phyloP scores from a whole-genome alignment of 2,113 vertebrate genomes.

The Saguinus midas region DNA sequence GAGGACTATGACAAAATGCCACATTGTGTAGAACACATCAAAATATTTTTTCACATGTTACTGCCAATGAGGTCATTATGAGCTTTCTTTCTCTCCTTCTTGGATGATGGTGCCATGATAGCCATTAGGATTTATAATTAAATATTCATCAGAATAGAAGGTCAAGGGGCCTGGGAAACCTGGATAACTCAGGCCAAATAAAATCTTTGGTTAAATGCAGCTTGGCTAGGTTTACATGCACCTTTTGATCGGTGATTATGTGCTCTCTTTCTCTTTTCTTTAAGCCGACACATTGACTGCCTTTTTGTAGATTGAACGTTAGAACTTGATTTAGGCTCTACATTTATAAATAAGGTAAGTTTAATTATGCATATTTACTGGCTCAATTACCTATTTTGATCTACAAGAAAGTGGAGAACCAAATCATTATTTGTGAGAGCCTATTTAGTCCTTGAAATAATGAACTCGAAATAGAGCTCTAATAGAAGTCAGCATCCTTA shows the following conservation, averaged over 20 bases:
- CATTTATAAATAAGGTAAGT: background rate
- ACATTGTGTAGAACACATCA: background rate
- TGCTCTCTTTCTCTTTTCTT: background rate
- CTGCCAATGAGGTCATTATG: background rate
- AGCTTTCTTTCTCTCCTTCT: background rate
- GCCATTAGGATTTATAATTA: background rate
- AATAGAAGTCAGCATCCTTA: background rate
- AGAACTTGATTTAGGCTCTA: background rate
- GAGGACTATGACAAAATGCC: background rate
- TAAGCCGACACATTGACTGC: background rate
- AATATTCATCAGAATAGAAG: background rate
- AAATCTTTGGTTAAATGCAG: background rate
- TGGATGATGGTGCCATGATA: background rate
- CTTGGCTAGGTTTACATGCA: background rate
- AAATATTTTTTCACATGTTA: slow-evolving; percentile 29
- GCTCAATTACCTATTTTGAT: background rate
- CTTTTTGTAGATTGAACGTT: background rate
- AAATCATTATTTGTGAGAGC: background rate
- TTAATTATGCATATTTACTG: slow-evolving; percentile 6
- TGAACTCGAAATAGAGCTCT: background rate
- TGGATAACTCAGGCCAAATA: background rate
- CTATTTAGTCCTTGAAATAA: background rate
- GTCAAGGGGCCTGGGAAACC: background rate
- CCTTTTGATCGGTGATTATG: background rate
- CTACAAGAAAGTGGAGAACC: background rate